Evolutionary conservation across 2,797 vertebrate species (phyloP), one percentile per base, ranked within the genome.

Genomic region (Phylloscopus collybita): DNA sequence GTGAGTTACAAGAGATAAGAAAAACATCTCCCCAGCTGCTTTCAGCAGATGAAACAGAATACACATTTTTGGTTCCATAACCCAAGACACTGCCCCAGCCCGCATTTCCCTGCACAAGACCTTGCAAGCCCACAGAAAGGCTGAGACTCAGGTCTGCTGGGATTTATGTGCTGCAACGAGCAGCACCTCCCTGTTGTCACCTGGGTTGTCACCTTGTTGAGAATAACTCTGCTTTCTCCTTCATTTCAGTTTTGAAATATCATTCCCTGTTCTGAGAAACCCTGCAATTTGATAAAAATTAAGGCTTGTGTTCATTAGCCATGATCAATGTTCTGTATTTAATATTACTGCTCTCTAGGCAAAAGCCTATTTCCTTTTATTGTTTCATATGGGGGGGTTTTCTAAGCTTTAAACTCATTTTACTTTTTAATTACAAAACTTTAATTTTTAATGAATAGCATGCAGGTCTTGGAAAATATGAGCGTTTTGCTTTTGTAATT

Each of bases 401-500:
- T 60, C 50, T 73, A 60, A 45, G 8, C 4, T 75, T 96, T 83
- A 76, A 74, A 65, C 10, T 80, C 6, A 29, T 10, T 50, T 51
- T 80, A 73, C 23, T 78, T 92, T 87, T 34, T 44, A 74, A 70
- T 84, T 74, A 30, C 69, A 75, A 53, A 16, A 16, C 25, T 73
- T 80, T 13, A 50, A 15, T 49, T 84, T 67, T 87, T 67, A 65
- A 61, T 53, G 0, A 61, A 6, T 91, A 64, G 36, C 19, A n/a
- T 65, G 30, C 40, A n/a, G 14, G 30, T 71, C 25, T 89, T 9
- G 3, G 50, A 62, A 92, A 87, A 89, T 21, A 5, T 60, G 74
- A 82, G 18, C 10, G 16, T 82, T 73, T 87, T 92, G 51, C 51
- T 79, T 76, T 92, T 81, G 30, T 59, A 90, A 47, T 59, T 84